Evolutionary conservation across 1,140 invertebrate species (phyloP), one percentile per base, ranked within the genome.

Genomic region (Latrodectus geometricus): DNA sequence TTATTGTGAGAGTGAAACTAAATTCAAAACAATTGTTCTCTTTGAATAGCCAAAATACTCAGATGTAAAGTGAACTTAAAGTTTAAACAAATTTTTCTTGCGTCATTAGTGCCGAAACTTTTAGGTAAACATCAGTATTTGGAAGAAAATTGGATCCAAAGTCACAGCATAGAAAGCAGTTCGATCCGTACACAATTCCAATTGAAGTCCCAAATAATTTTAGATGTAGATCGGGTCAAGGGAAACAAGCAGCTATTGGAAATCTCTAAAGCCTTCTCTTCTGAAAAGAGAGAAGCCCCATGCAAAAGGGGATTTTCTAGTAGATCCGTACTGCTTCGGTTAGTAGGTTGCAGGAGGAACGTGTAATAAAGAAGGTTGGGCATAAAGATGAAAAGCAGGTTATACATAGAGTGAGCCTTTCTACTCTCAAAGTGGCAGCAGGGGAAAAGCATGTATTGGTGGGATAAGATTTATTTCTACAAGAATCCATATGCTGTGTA

Each of bases 191-290:
- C 65, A 49, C 20, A 21, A 35, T n/a, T 68, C 65, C 65, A 68
- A 79, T 79, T 79, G 77, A 69, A 79, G 56, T 56, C 65, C 66
- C 65, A 78, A 79, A 79, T 79, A 79, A 79, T 79, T 79, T 79
- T 79, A 79, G 65, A 79, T 79, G 77, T 79, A 79, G 77, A 79
- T 79, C 20, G 77, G 77, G 35, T 69, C 61, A 66, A 49, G 65
- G 9, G 20, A 69, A 79, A 79, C 74, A 76, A 52, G 77, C 56
- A 56, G 77, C 77, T 79, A 79, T 79, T 79, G 77, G 77, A 79
- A 79, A 79, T 79, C 77, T 79, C 77, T 79, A 79, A 79, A 79
- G 66, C 77, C 77, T 15, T 17, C 49, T 66, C 23, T 20, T 12
- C 61, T 66, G 77, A 79, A 69, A 79, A 79, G 7, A 79, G 61